Conservation (phyloP, 1,140 invertebrate genomes). For the Pomacea maculata region DNA sequence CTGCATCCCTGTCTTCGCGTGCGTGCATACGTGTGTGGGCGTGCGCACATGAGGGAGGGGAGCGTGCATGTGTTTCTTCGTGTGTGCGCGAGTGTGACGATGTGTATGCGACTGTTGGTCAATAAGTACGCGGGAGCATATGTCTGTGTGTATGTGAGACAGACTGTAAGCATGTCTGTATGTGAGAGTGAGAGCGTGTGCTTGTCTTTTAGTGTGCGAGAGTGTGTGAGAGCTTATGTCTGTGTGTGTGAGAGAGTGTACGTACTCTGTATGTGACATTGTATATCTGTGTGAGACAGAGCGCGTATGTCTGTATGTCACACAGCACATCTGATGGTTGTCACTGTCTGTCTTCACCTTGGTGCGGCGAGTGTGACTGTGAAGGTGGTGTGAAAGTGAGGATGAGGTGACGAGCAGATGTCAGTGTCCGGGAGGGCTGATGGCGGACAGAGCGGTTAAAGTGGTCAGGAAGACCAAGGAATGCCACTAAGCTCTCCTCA, state of each 20-base stretch:
- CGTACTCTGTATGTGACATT: background rate
- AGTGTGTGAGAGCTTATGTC: background rate
- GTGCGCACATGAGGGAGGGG: too few species aligned
- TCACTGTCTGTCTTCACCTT: background rate
- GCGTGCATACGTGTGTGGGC: too few species aligned
- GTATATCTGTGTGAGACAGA: background rate
- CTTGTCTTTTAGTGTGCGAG: background rate
- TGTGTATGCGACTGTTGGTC: background rate
- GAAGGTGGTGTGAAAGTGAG: too few species aligned
- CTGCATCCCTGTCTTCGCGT: too few species aligned
- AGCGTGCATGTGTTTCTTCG: too few species aligned
- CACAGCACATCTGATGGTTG: background rate
- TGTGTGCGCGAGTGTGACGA: too few species aligned
- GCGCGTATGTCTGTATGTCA: background rate
- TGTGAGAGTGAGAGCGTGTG: background rate
- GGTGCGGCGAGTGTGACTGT: too few species aligned
- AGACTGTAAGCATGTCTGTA: background rate
- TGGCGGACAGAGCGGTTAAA: too few species aligned
- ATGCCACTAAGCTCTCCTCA: too few species aligned
- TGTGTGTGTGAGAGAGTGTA: background rate
- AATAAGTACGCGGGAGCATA: background rate
- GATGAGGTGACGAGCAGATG: too few species aligned
- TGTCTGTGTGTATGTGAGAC: background rate
- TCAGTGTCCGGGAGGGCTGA: too few species aligned
- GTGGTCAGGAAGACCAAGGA: too few species aligned